These are phyloP conservation scores for Psittacula derbiana DNA, from an alignment of 2,797 vertebrate species.

Conservation along the genomic window DNA sequence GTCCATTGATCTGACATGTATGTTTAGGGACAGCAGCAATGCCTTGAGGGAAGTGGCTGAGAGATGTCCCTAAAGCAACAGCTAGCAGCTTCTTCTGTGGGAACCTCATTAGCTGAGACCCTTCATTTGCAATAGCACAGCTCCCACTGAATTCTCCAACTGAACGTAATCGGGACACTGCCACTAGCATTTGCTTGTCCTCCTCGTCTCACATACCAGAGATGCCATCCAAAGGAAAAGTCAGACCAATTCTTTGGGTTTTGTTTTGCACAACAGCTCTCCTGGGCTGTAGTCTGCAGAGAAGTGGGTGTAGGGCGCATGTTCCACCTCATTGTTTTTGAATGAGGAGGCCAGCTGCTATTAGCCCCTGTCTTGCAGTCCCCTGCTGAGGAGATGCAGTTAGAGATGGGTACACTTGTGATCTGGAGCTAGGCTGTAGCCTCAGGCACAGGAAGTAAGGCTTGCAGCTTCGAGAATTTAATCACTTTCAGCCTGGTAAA, in stretches of 20 bases:
- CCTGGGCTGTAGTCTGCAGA: background rate
- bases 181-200: background rate
- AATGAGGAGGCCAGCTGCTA: background rate
- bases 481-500: background rate
- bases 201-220: background rate
- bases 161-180: background rate
- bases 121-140: background rate
- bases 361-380: background rate
- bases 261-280: background rate
- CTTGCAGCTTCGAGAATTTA: background rate
- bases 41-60: background rate
- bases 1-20: background rate
- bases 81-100: background rate
- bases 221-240: background rate
- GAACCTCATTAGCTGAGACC: conserved; percentile 18
- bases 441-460: background rate
- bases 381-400: background rate
- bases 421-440: background rate
- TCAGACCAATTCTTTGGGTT: background rate
- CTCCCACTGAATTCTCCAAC: background rate
- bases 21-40: background rate
- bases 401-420: background rate
- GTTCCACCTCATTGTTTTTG: background rate
- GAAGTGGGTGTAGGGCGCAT: rapidly evolving
- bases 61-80: background rate